A percentile compares a stretch with the other conserved stretches of the same genome.
phyloP scores from a whole-genome alignment of 2,797 vertebrate species.

The Propithecus deckenii region DNA sequence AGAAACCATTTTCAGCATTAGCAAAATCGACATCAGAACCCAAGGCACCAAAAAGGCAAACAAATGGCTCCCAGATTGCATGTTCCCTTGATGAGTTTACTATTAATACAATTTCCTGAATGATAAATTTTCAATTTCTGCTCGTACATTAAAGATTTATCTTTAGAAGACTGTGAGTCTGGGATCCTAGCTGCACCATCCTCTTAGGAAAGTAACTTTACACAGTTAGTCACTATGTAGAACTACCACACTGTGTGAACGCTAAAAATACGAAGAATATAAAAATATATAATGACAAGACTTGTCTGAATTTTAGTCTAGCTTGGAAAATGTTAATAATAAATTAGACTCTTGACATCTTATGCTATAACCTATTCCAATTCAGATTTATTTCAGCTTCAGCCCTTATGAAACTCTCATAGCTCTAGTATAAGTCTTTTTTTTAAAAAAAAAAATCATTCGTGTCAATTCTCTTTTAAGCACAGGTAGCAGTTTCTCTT shows the following conservation, averaged over 20 bases:
- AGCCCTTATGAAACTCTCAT: neutral
- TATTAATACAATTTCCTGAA: neutral
- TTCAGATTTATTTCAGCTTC: conserved; percentile 26
- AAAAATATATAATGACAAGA: neutral
- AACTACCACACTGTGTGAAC: neutral
- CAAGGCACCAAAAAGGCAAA: neutral
- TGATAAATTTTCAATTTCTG: neutral
- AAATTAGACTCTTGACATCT: neutral
- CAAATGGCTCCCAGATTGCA: neutral
- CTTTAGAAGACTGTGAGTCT: neutral
- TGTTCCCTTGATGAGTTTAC: neutral
- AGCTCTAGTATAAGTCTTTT: neutral
- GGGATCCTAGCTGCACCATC: neutral
- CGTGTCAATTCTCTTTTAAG: neutral
- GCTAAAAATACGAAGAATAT: neutral
- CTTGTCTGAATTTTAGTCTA: neutral
- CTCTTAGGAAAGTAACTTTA: neutral
- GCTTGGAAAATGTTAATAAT: neutral
- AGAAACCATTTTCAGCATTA: neutral
- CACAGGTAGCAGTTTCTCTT: neutral
- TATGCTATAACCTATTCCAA: neutral
- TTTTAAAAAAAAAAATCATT: neutral
- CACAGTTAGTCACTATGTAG: neutral
- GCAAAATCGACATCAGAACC: conserved; percentile 1
- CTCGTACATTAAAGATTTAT: neutral